Evolutionary conservation across 2,113 vertebrate species (phyloP).

Genomic region (Odontesthes bonariensis): DNA sequence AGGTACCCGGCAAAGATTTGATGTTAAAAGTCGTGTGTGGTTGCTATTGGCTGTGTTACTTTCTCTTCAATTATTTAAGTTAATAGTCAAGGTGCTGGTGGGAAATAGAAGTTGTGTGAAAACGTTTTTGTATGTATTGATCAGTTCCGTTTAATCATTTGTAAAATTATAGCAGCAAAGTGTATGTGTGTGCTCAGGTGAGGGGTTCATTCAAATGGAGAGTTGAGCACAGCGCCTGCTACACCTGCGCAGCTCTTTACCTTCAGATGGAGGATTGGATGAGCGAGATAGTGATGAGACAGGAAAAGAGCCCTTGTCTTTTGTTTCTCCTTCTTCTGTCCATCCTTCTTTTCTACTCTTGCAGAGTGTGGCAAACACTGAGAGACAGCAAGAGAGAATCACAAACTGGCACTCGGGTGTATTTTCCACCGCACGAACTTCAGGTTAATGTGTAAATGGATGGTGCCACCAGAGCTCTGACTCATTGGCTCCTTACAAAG

Average conservation of each 20-base stretch:
- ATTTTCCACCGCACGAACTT: conserved; percentile 56
- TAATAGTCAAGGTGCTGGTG: conserved; percentile 39
- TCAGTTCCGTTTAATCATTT: conserved; percentile 1
- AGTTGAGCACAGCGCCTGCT: conserved; percentile 34
- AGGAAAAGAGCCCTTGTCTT: background rate
- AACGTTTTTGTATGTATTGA: conserved; percentile 4
- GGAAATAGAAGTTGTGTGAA: conserved; percentile 12
- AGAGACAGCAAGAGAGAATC: conserved; percentile 4
- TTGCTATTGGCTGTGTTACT: conserved; percentile 33
- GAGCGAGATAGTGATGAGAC: conserved; percentile 24
- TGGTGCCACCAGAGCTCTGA: conserved; percentile 12
- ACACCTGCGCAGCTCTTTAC: conserved; percentile 35
- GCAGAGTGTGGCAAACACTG: conserved; percentile 5
- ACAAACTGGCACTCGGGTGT: conserved; percentile 19
- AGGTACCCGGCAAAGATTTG: background rate
- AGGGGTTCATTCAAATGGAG: conserved; percentile 38
- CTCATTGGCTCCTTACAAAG: conserved; percentile 2
- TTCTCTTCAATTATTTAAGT: conserved; percentile 60
- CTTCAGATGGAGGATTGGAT: conserved; percentile 22
- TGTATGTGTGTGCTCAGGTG: background rate
- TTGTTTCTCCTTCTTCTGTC: background rate
- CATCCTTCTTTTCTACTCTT: background rate
- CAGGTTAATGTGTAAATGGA: conserved; percentile 44
- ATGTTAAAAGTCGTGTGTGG: conserved; percentile 18
- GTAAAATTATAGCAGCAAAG: background rate